Base-by-base conservation (phyloP, 2,888 invertebrate species). In the Abrostola triplasia region DNA sequence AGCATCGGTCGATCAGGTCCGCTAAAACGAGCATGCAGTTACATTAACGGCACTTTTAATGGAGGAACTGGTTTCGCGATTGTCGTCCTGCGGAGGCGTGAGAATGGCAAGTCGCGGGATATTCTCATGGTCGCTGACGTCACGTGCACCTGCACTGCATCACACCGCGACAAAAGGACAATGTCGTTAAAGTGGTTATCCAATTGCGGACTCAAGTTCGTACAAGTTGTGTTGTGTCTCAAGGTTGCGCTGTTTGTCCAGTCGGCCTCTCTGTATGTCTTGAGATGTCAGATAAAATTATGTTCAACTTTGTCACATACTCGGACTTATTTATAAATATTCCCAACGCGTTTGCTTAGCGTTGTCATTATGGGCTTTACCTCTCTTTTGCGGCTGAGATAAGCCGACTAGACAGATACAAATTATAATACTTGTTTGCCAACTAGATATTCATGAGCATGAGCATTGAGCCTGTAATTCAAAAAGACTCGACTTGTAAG, bases 111-210 rank as follows among this genome's bases (percentile, higher is more conserved):
- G 84, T 86, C 84, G 84, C 80, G 87, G 90, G 84, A 86, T 88
- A 88, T 91, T 92, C 92, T 92, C 94, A 94, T 89, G 92, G 92
- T 73, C 86, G 74, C 77, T 91, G 90, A 92, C 92, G 92, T 92
- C 93, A 92, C 78, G 75, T 84, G 86, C 92, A 93, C 93, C 93
- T 93, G 93, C 90, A 87, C 67, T 76, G 73, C 79, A 80, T 82
- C 79, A 79, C 76, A 76, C 79, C 65, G 81, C 84, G 81, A 84
- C 87, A 91, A 92, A 90, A 91, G 86, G 90, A 91, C 89, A 88
- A 89, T 85, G 84, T 87, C 85, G 81, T 83, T 85, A 84, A 87
- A 88, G 89, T 88, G 86, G 84, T 88, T 88, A 88, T 89, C 88
- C 88, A 88, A 89, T 88, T 89, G 89, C 86, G 80, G 87, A 87